Evolutionary conservation across 2,888 invertebrate species (phyloP), one percentile per base, ranked within the genome.

Genomic region (Eupithecia subfuscata): DNA sequence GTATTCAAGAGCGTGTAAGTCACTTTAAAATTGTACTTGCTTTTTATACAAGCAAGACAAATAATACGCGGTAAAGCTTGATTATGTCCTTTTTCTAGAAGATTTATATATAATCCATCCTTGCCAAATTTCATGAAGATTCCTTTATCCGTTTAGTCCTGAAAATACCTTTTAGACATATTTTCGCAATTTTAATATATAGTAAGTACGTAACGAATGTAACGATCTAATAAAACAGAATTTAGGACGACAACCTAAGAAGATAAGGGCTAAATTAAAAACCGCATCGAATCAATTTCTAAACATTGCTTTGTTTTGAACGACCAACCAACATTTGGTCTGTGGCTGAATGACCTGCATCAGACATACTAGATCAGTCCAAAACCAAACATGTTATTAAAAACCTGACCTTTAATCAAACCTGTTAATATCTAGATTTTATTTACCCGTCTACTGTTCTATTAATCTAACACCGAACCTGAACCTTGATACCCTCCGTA

Each of bases 331-430:
- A n/a, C n/a, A n/a, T n/a, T n/a, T n/a, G n/a, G n/a, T n/a, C n/a
- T n/a, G n/a, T n/a, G 40, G n/a, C 67, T 43, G 22, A 43, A 22
- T 43, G 67, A 43, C 67, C 43, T 68, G 67, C 67, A 68, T 68
- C 22, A 14, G 67, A n/a, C 22, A 1, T 12, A 65, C 34, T 43
- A 68, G 37, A 64, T 67, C 40, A 40, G 34, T 18, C 69, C 30
- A 69, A 48, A 69, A 30, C 16, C 30, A 69, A 69, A 69, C 68
- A 30, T 14, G 69, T 69, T 34, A 69, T 69, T 67, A 67, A 45
- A 68, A 64, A 45, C 22, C 43, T 68, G 43, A 43, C 68, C 68
- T 68, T 43, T 68, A 25, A 45, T 1, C 14, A 45, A 68, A 68
- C 48, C 12, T 69, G 69, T 68, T 22, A 43, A 43, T 68, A 43